Conservation (phyloP, 2,113 vertebrate species). For the Lota lota region DNA sequence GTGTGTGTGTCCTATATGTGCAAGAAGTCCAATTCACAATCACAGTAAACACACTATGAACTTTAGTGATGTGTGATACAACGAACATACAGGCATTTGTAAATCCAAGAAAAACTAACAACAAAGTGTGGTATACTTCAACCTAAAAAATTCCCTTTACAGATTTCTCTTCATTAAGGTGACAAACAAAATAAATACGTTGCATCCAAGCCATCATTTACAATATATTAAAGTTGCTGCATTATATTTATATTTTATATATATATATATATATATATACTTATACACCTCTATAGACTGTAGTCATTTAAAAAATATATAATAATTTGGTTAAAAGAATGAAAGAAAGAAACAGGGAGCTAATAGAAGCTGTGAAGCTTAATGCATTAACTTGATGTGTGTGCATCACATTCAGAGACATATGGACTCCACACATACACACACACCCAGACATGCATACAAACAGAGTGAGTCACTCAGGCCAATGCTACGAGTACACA, state of each 20-base stretch:
- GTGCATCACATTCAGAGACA: constrained; percentile 75
- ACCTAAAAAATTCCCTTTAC: constrained; percentile 63
- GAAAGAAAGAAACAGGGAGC: constrained; percentile 22
- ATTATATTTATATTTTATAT: constrained; percentile 50
- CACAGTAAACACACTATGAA: constrained; percentile 51
- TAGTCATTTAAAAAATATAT: constrained; percentile 41
- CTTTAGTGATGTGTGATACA: constrained; percentile 50
- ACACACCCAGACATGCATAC: neutral
- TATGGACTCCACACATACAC: constrained; percentile 21
- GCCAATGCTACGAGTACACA: too few species aligned
- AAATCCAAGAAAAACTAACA: constrained; percentile 41
- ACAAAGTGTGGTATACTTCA: constrained; percentile 56
- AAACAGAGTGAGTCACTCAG: neutral
- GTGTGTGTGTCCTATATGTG: neutral
- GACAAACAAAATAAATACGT: constrained; percentile 80
- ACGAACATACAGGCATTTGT: constrained; percentile 48
- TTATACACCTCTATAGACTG: constrained; percentile 61
- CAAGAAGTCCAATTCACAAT: constrained; percentile 45
- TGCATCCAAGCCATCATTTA: constrained; percentile 80
- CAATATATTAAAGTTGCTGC: constrained; percentile 81
- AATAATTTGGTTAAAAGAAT: constrained; percentile 67
- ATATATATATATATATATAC: too few species aligned
- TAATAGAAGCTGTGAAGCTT: constrained; percentile 68
- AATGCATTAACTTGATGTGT: constrained; percentile 67
- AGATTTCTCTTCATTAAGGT: constrained; percentile 71